Conservation (phyloP, 2,888 invertebrate genomes). For the Xylota sylvarum region DNA sequence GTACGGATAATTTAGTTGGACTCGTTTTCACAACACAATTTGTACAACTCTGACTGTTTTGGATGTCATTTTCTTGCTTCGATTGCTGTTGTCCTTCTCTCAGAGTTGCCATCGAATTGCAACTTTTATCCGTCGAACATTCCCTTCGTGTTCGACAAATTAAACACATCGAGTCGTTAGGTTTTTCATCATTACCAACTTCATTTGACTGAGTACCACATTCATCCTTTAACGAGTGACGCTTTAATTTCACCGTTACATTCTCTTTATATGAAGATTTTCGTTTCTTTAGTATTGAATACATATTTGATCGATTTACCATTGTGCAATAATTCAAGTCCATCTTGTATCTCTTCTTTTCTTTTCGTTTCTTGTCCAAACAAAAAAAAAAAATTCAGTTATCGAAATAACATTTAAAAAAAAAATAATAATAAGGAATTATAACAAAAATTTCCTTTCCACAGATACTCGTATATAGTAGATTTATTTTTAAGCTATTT, state of each 20-base stretch:
- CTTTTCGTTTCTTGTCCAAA: background rate
- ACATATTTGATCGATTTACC: conserved; percentile 63
- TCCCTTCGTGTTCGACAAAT: conserved; percentile 58
- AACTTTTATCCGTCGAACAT: conserved; percentile 37
- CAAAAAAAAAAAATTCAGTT: background rate
- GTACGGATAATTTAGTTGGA: conserved; percentile 49
- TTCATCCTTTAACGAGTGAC: conserved; percentile 29
- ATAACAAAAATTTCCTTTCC: conserved; percentile 5
- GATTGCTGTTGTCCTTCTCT: conserved; percentile 25
- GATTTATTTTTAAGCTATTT: conserved; percentile 16
- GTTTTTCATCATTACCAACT: background rate
- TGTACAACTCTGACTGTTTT: conserved; percentile 49
- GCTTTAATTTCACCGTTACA: conserved; percentile 69
- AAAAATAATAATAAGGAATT: background rate
- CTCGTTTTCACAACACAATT: conserved; percentile 56
- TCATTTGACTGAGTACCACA: conserved; percentile 3
- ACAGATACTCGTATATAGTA: background rate
- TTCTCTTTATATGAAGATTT: conserved; percentile 67
- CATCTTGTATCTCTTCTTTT: conserved; percentile 44
- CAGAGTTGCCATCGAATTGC: conserved; percentile 39
- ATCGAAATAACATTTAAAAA: conserved; percentile 35
- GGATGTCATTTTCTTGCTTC: conserved; percentile 47
- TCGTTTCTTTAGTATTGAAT: conserved; percentile 68
- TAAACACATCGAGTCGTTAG: conserved; percentile 50
- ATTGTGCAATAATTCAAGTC: conserved; percentile 53